Evolutionary conservation across 1,140 invertebrate species (phyloP).

Genomic region (Tetramorium simillimum): DNA sequence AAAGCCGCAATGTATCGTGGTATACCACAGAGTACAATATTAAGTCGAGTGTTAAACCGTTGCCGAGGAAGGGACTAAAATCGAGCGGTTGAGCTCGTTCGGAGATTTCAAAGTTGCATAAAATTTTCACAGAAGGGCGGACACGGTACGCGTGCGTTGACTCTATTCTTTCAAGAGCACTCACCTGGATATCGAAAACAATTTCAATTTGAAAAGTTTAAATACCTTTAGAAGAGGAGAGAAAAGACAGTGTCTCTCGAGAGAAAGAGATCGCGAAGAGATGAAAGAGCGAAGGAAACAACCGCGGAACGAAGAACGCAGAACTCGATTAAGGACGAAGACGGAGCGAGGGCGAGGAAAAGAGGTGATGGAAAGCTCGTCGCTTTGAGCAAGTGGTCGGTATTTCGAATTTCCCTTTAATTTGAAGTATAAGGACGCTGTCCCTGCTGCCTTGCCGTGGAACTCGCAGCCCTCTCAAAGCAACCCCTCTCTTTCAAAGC

Average conservation of each 20-base stretch:
- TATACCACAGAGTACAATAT: not conserved
- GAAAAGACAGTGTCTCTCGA: slow-evolving; percentile 37
- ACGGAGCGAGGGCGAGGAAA: slow-evolving; percentile 41
- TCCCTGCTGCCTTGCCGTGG: slow-evolving; percentile 52
- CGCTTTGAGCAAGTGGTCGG: slow-evolving; percentile 75
- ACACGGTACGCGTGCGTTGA: not conserved
- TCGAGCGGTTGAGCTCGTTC: not conserved
- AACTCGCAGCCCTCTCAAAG: slow-evolving; percentile 72
- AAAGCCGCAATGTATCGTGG: not conserved
- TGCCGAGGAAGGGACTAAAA: slow-evolving; percentile 30
- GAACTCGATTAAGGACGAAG: slow-evolving; percentile 56
- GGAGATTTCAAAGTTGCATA: slow-evolving; percentile 9
- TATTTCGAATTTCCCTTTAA: slow-evolving; percentile 82
- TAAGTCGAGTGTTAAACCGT: slow-evolving; percentile 35
- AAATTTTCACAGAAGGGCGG: slow-evolving; percentile 47
- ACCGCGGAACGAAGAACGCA: slow-evolving; percentile 57
- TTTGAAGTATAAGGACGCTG: slow-evolving; percentile 79
- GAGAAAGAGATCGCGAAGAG: slow-evolving; percentile 56
- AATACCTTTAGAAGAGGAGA: slow-evolving; percentile 62
- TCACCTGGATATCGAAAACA: slow-evolving; percentile 80
- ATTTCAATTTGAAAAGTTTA: slow-evolving; percentile 83
- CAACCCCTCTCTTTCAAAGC: slow-evolving; percentile 55
- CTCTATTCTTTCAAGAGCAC: slow-evolving; percentile 70
- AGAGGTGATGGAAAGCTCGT: slow-evolving; percentile 42
- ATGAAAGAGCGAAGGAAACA: slow-evolving; percentile 45